A percentile compares a stretch with the other conserved stretches of the same genome.
phyloP scores from a whole-genome alignment of 1,140 invertebrate species.

The Archivesica marissinica region DNA sequence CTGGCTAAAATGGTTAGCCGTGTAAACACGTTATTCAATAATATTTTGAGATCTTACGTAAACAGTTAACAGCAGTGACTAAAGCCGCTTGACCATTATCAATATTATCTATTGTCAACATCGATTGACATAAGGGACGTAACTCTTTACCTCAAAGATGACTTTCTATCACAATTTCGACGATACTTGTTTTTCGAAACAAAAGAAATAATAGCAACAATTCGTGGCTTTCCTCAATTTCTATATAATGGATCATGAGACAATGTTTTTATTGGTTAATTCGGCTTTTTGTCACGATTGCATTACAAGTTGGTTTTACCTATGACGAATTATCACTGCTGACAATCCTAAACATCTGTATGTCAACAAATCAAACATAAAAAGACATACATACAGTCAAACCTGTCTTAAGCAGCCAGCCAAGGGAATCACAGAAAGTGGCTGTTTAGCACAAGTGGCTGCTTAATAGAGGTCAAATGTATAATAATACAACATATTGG shows the following conservation, averaged over 20 bases:
- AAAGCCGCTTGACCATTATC: conserved; percentile 6
- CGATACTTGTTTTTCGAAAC: background rate
- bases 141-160: background rate
- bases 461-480: too few species aligned
- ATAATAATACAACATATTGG: too few species aligned
- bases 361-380: background rate
- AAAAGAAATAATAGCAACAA: background rate
- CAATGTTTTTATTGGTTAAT: conserved; percentile 7
- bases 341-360: background rate
- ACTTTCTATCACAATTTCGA: background rate
- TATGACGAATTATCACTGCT: background rate
- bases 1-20: background rate
- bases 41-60: conserved; percentile 35
- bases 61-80: conserved; percentile 31
- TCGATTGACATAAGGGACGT: conserved; percentile 9
- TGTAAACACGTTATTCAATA: conserved; percentile 15
- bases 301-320: background rate
- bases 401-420: too few species aligned
- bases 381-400: too few species aligned
- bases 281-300: background rate
- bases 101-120: background rate
- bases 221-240: background rate
- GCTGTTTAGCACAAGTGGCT: too few species aligned
- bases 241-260: background rate
- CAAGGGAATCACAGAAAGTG: too few species aligned